Conservation (phyloP, 2,797 vertebrate genomes). For the Lithobates pipiens region DNA sequence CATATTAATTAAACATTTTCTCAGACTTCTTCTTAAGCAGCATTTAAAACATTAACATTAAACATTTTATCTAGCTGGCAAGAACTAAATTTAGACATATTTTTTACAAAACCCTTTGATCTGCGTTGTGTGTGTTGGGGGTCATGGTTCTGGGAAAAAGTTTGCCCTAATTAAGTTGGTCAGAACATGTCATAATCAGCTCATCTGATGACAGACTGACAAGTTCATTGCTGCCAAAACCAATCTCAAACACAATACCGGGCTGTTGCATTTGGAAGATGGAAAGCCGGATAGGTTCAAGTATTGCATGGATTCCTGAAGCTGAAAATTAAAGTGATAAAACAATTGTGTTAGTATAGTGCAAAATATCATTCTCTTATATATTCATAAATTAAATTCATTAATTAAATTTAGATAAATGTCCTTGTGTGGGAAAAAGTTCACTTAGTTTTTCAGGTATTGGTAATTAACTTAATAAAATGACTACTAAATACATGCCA, state of each 20-base stretch:
- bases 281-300: conserved; percentile 62
- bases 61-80: neutral
- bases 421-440: no score
- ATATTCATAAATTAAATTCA: no score
- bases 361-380: neutral
- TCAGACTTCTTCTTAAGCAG: neutral
- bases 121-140: conserved; percentile 67
- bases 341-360: conserved; percentile 18
- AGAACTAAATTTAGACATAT: conserved; percentile 64
- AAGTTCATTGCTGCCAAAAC: conserved; percentile 65
- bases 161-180: conserved; percentile 70
- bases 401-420: no score
- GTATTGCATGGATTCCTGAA: conserved; percentile 40
- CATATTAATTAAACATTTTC: neutral
- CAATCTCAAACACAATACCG: conserved; percentile 58
- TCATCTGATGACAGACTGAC: conserved; percentile 72
- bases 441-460: no score
- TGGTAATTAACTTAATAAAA: no score
- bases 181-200: conserved; percentile 71
- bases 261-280: conserved; percentile 64
- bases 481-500: no score
- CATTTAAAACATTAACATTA: neutral
- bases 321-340: conserved; percentile 32
- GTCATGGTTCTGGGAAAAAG: conserved; percentile 67
- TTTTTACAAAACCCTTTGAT: conserved; percentile 66